Evolutionary conservation across 2,113 vertebrate species (phyloP), one percentile per base, ranked within the genome.

Genomic region (Phylloscopus whistleri): DNA sequence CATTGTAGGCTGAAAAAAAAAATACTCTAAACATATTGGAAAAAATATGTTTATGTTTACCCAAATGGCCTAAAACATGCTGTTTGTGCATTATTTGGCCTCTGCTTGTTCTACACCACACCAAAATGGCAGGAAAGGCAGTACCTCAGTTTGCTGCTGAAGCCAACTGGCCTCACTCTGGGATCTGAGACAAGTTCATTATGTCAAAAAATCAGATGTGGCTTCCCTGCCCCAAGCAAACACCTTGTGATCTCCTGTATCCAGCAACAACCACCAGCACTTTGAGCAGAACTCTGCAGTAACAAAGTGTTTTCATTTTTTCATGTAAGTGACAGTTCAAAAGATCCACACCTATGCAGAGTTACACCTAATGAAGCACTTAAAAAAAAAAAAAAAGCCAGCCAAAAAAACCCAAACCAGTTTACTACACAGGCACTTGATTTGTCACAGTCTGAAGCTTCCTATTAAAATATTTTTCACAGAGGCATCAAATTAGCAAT

Each of bases 401-500:
- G 14, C 62, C 30, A 69, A 33, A 83, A 59, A 10, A 11, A 3
- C 23, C 20, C 3, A 52, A 44, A 41, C 44, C 49, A 69, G 13
- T 68, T 77, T 59, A 76, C 46, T 35, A 35, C 49, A 46, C 28
- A 74, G 59, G 62, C 62, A 60, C 68, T 89, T 73, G 35, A 70
- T 91, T 88, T 91, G 75, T 76, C 52, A 79, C 49, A 72, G 30
- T 48, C 63, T 90, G 87, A 92, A 69, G 77, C 46, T 66, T 63
- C 64, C 44, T 72, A 74, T 70, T 91, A 89, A 91, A 94, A 43
- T 51, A 63, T 70, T 82, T 33, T 39, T 59, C 73, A 87, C 48
- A 89, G 78, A 89, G 35, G 56, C 24, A 84, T 59, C 84, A 89
- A 87, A 95, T 84, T 81, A 91, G 60, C 44, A 67, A 28, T 2